Evolutionary conservation across 2,797 vertebrate species (phyloP).

Genomic region (Pogoniulus pusillus): DNA sequence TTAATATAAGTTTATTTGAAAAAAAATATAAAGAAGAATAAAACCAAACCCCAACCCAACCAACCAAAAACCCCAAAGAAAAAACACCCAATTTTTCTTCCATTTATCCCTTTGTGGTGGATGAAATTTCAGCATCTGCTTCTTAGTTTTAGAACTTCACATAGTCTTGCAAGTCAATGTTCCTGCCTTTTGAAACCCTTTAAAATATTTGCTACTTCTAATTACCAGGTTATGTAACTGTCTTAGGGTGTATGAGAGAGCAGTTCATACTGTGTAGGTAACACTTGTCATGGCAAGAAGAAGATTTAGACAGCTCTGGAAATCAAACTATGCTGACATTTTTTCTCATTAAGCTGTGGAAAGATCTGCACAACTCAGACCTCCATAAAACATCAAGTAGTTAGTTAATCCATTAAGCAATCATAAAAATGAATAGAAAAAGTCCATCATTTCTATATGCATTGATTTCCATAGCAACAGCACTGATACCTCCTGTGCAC

Average conservation of each 20-base stretch:
- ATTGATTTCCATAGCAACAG: background rate
- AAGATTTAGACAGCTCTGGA: background rate
- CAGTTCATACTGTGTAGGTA: background rate
- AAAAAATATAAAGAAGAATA: too few species aligned
- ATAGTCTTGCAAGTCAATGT: background rate
- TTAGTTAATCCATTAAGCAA: background rate
- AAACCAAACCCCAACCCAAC: too few species aligned
- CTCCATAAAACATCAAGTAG: background rate
- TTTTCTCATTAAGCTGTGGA: conserved; percentile 13
- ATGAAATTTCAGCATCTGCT: background rate
- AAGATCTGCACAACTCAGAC: background rate
- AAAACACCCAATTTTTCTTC: background rate
- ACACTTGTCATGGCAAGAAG: background rate
- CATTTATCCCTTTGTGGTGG: background rate
- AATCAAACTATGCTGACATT: background rate
- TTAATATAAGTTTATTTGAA: background rate
- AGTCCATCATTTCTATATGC: background rate
- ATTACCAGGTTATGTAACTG: background rate
- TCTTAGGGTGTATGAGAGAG: background rate
- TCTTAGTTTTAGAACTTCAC: background rate
- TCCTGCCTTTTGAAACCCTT: background rate
- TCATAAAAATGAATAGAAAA: background rate
- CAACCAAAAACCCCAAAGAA: background rate
- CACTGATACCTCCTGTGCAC: background rate
- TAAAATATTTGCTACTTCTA: conserved; percentile 12